Base-by-base conservation (phyloP, 1,140 invertebrate species). In the Bombus superbus region DNA sequence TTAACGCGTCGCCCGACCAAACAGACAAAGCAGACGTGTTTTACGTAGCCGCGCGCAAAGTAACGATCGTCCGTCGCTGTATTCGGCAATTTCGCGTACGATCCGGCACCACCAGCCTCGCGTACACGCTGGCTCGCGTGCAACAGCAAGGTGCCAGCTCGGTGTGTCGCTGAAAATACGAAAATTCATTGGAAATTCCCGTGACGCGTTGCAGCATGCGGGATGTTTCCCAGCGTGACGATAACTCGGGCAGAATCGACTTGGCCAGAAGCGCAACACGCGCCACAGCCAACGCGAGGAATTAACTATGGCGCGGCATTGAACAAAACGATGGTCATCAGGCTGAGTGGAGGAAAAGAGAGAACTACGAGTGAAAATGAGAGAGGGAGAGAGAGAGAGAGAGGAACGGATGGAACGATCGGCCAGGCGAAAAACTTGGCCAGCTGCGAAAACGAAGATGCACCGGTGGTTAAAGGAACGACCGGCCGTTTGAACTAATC, bases 111-210 rank as follows among this genome's bases (percentile, higher is more conserved):
- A n/a, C 66, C 32, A 72, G 40, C 72, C 42, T 64, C 53, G 3
- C 13, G 13, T 28, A 35, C 18, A 42, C 11, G 28, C 40, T 77
- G 73, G 78, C 74, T 76, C 81, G 64, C 53, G 32, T 57, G 75
- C 64, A 68, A 79, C 69, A 71, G 74, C 77, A 18, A 81, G 64
- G 42, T 84, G 72, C 22, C 66, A 72, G 15, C 35, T 35, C 25
- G 73, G 42, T 86, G 47, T 75, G 80, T 86, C 73, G 76, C 40
- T 62, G 88, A 69, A 90, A 89, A 81, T 89, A 90, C 76, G 85
- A 89, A 89, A 89, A 89, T 89, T 90, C 77, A 81, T 87, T 84
- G 66, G 87, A 89, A 89, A 90, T 84, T 90, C 72, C 77, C 68
- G 68, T 47, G 81, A 86, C 83, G 35, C 66, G 64, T 53, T 10